These are phyloP conservation scores for Tyto alba DNA, from an alignment of 2,113 vertebrate genomes.

Conservation along the genomic window DNA sequence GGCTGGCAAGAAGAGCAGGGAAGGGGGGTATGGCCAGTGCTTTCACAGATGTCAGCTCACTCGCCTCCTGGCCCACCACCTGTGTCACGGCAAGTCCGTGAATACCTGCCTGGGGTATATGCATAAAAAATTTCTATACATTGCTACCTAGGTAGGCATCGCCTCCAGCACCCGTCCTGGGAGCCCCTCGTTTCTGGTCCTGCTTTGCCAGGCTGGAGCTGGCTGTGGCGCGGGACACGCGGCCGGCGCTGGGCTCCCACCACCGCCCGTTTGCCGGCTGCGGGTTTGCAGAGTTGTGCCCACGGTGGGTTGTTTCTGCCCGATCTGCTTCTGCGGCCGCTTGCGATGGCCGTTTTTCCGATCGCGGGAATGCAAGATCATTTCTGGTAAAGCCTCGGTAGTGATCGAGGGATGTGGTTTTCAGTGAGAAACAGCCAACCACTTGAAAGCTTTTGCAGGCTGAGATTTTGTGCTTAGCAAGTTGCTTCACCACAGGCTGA, in stretches of 20 bases:
- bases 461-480: background rate
- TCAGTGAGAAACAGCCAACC: background rate
- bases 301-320: background rate
- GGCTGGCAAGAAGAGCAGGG: background rate
- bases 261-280: fast-evolving
- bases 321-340: background rate
- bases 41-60: background rate
- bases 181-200: fast-evolving
- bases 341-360: fast-evolving
- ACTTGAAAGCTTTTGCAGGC: background rate
- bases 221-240: fast-evolving
- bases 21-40: fast-evolving
- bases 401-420: background rate
- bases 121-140: too few relatives aligned
- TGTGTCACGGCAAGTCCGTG: fast-evolving
- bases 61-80: background rate
- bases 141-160: too few relatives aligned
- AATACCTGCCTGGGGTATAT: background rate
- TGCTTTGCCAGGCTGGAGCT: background rate
- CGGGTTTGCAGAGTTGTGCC: background rate
- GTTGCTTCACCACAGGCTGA: background rate
- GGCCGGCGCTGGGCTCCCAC: background rate
- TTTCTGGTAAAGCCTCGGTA: background rate
- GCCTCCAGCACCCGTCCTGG: background rate
- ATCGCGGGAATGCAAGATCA: background rate